Base-by-base conservation (phyloP, 1,140 invertebrate genomes). In the Leptopilina boulardi region DNA sequence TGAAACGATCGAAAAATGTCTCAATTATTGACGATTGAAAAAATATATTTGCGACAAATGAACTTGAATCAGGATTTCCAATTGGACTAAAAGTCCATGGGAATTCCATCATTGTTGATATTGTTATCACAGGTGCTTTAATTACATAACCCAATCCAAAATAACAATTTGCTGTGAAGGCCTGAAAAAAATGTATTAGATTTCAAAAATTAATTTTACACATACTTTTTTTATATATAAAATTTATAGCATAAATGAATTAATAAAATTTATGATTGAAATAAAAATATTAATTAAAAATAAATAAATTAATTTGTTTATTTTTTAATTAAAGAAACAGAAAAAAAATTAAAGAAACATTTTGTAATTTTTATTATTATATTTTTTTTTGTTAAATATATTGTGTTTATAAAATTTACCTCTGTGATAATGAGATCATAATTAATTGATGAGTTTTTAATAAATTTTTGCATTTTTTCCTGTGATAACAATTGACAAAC, bases 81-180 rank as follows among this genome's bases (percentile, higher is more conserved):
- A 94, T 88, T 76, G 93, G 90, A 5, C 92, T 92, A 70, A 93
- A 92, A 1, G 92, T 87, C 93, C 93, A 94, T 0, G 93, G 93
- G 75, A 94, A 91, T 1, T 93, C 89, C 3, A 92, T 91, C 44
- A 92, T 91, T 1, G 93, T 92, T 54, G 92, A 91, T 0, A 94
- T 82, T 0, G 92, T 93, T 5, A 94, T 89, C 2, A 93, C 89
- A 0, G 94, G 94, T 6, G 93, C 89, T 23, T 92, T 91, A 66
- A 93, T 91, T 47, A 91, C 87, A 78, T 92, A 88, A 1, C 93
- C 91, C 11, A 94, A 82, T 0, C 92, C 92, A 8, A 90, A 85
- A 73, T 91, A 93, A 81, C 92, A 93, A 0, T 86, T 79, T 0
- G 85, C 84, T 0, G 78, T 80, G 8, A 89, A 87, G 0, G 88